Evolutionary conservation across 2,888 invertebrate genomes (phyloP), one percentile per base, ranked within the genome.

Genomic region (Lasioglossum zephyrum): DNA sequence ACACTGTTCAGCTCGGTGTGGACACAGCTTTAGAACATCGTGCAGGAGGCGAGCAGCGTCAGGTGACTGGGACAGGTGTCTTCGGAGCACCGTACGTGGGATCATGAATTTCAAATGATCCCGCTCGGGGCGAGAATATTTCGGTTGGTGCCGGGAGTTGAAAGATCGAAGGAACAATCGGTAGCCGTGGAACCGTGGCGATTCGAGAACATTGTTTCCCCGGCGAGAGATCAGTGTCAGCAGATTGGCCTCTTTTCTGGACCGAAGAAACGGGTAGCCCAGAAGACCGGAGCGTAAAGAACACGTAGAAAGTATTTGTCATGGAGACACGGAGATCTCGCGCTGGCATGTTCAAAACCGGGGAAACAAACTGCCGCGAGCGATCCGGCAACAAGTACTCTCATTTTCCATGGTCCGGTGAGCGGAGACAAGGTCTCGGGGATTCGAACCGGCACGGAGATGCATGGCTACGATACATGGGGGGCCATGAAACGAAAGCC

Each of bases 381-480:
- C 83, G 73, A 60, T 73, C 72, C 69, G 53, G 47, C 81, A 87
- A 90, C 79, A 81, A 83, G 79, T 87, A 91, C 89, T 92, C 91
- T 92, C 89, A 93, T 93, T 93, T 92, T 92, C 90, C 90, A 91
- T 90, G 92, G 89, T 92, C 84, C 88, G 90, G 76, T 89, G 92
- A 88, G 85, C 89, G 87, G 88, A 87, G 88, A 92, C 92, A 90
- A 91, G 92, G 91, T 92, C 91, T 91, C 91, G 85, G 79, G 86
- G 79, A 80, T 83, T 73, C 82, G 74, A 53, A 53, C 70, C 41
- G 36, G 80, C 79, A 77, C 82, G 57, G 72, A 79, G 86, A 79
- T 83, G 63, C 82, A 57, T 63, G 73, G 74, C 16, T 69, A 77
- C 69, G 73, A 80, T 82, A 83, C 72, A 60, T n/a, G 73, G n/a